These are phyloP conservation scores for Dicerorhinus sumatrensis DNA, from an alignment of 2,113 vertebrate species.

Conservation along the genomic window DNA sequence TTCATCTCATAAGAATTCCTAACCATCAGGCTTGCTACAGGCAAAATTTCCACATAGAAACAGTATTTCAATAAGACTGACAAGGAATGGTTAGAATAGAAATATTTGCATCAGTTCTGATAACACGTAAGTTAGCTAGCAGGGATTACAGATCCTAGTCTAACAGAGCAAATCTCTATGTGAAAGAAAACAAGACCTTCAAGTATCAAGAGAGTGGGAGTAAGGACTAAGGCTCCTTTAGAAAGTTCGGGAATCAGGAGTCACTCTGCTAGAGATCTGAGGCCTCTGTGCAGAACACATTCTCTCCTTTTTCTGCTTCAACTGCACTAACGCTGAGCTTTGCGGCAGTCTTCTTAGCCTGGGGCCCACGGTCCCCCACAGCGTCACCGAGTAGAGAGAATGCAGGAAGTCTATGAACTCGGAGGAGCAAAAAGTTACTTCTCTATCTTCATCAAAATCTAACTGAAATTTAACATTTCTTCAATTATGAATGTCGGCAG, in stretches of 20 bases:
- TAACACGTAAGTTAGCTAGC: neutral
- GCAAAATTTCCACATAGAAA: neutral
- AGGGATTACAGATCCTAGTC: neutral
- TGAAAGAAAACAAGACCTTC: neutral
- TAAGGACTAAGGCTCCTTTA: neutral
- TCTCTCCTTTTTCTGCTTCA: neutral
- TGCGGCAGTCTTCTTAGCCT: neutral
- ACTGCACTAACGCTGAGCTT: neutral
- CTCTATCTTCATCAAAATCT: constrained; percentile 30
- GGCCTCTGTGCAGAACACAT: neutral
- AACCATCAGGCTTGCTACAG: neutral
- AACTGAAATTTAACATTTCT: neutral
- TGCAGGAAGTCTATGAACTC: neutral
- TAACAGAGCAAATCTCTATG: neutral
- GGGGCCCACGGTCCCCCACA: neutral
- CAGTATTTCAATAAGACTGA: neutral
- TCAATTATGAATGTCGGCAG: neutral
- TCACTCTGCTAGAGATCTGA: neutral
- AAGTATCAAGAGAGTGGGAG: neutral
- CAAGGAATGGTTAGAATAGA: neutral
- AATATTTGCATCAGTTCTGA: neutral
- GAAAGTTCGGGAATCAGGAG: neutral
- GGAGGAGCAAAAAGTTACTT: neutral
- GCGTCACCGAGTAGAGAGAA: neutral
- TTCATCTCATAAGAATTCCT: constrained; percentile 10